Conservation (phyloP, 2,888 invertebrate species). For the Dicroscelio sp. region DNA sequence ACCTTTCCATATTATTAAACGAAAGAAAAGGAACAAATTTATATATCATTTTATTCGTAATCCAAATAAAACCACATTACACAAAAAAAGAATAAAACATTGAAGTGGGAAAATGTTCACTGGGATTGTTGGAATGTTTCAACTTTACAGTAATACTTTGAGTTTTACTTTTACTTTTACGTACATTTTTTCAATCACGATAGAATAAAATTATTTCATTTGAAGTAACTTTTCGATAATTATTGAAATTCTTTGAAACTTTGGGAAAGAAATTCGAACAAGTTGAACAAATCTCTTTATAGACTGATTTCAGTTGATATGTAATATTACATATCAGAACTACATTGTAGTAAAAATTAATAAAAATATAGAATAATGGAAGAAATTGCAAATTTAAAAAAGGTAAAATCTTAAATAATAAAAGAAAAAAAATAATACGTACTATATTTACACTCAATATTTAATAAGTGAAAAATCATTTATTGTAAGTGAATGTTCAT, state of each 20-base stretch:
- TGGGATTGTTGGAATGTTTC: background rate
- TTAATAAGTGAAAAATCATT: too few relatives aligned
- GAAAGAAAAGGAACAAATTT: too few relatives aligned
- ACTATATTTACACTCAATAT: too few relatives aligned
- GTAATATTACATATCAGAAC: conserved; percentile 4
- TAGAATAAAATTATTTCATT: conserved; percentile 50
- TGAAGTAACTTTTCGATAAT: conserved; percentile 55
- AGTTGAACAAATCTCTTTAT: conserved; percentile 37
- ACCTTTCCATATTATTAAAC: too few relatives aligned
- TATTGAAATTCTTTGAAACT: conserved; percentile 63
- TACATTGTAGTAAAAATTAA: background rate
- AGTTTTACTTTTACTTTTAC: conserved; percentile 56
- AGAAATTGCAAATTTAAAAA: background rate
- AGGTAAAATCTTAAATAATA: too few relatives aligned
- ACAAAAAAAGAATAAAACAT: too few relatives aligned
- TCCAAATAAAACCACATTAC: too few relatives aligned
- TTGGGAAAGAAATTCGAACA: conserved; percentile 43
- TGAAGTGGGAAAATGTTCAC: too few relatives aligned
- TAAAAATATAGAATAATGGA: too few relatives aligned
- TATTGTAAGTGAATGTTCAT: too few relatives aligned
- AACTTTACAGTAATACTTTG: conserved; percentile 3
- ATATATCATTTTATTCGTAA: too few relatives aligned
- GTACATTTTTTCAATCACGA: conserved; percentile 19
- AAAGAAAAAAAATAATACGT: too few relatives aligned
- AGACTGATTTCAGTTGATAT: conserved; percentile 48